Conservation (phyloP, 2,113 vertebrate species). For the Colinus virginianus region DNA sequence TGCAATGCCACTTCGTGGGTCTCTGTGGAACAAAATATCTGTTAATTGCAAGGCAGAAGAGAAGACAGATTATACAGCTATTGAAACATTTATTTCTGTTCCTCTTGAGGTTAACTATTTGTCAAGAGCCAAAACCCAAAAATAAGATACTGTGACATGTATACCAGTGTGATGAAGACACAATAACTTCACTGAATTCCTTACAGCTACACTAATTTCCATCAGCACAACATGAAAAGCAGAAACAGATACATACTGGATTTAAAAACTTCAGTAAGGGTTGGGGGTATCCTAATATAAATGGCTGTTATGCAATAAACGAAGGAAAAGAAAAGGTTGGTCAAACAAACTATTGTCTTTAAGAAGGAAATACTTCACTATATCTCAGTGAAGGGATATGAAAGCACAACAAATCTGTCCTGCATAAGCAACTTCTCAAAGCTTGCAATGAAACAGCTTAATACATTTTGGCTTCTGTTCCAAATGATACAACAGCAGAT, state of each 20-base stretch:
- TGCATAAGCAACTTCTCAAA: neutral
- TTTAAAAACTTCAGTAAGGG: neutral
- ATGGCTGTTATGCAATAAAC: rapidly evolving
- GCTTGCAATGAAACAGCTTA: neutral
- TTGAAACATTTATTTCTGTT: neutral
- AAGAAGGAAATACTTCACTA: rapidly evolving
- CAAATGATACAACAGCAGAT: neutral
- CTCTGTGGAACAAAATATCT: neutral
- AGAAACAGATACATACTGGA: neutral
- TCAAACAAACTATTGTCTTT: neutral
- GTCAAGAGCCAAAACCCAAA: neutral
- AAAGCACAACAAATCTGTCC: neutral
- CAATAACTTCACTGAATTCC: neutral
- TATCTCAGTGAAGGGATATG: neutral
- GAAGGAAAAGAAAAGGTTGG: neutral
- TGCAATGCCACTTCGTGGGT: rapidly evolving
- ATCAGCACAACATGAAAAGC: neutral
- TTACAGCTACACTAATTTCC: neutral
- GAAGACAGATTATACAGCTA: rapidly evolving
- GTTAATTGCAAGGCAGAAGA: neutral
- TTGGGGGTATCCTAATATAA: neutral
- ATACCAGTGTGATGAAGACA: neutral
- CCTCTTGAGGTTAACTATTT: neutral
- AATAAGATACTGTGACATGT: neutral
- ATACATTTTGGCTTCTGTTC: neutral